Evolutionary conservation across 2,797 vertebrate species (phyloP).

Genomic region (Molossus molossus): DNA sequence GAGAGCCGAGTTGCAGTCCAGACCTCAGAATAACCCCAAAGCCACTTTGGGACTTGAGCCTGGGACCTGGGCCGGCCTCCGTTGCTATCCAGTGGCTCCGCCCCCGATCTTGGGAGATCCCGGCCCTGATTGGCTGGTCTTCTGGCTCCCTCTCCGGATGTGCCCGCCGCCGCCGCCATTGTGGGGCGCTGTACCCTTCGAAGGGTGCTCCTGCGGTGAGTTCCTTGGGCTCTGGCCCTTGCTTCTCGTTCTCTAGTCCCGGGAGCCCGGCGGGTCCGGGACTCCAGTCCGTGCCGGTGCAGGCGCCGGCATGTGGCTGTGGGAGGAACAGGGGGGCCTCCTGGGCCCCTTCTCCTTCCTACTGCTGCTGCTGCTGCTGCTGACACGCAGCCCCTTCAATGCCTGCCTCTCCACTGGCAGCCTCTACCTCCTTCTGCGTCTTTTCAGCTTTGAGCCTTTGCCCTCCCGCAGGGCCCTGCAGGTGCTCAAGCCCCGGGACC

Average conservation of each 20-base stretch:
- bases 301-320: slow-evolving; percentile 88
- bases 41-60: neutral
- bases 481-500: slow-evolving; percentile 91
- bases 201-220: neutral
- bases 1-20: neutral
- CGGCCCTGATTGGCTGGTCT: slow-evolving; percentile 67
- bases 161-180: slow-evolving; percentile 75
- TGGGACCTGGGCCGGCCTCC: neutral
- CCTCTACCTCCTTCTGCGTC: slow-evolving; percentile 91
- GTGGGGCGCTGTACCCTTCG: slow-evolving; percentile 63
- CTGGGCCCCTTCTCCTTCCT: slow-evolving; percentile 89
- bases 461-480: slow-evolving; percentile 89
- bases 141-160: neutral
- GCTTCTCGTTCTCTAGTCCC: neutral
- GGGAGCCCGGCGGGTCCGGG: slow-evolving; percentile 68
- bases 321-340: slow-evolving; percentile 90
- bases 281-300: neutral
- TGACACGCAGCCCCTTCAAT: slow-evolving; percentile 92
- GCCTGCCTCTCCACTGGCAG: slow-evolving; percentile 90
- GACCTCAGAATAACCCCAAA: neutral
- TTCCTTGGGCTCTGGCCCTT: neutral
- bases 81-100: slow-evolving; percentile 59
- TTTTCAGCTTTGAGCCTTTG: slow-evolving; percentile 93
- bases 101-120: neutral
- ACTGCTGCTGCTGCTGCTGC: slow-evolving; percentile 89